Evolutionary conservation across 2,113 vertebrate genomes (phyloP).

Genomic region (Melanerpes aurifrons): DNA sequence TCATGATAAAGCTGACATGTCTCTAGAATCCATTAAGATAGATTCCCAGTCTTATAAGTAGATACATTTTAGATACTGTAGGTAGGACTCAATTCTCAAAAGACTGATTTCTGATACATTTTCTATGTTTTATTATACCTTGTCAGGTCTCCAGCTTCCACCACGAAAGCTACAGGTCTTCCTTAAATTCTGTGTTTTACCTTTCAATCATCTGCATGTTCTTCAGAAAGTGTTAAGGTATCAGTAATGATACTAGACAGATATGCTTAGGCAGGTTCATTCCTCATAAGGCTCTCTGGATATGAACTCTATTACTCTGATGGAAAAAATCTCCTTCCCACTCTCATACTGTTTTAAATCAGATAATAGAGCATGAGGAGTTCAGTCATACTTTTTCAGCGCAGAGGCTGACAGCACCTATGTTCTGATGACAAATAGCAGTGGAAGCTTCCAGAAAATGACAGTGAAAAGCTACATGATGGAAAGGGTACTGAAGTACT

Average conservation of each 20-base stretch:
- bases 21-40: background rate
- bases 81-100: background rate
- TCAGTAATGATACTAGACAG: background rate
- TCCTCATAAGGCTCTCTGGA: background rate
- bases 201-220: background rate
- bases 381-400: background rate
- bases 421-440: background rate
- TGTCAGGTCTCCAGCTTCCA: background rate
- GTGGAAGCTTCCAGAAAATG: background rate
- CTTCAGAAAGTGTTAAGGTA: background rate
- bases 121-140: background rate
- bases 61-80: background rate
- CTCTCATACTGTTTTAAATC: constrained; percentile 4
- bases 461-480: background rate
- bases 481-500: background rate
- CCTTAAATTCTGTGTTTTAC: background rate
- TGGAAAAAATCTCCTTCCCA: constrained; percentile 22
- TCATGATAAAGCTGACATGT: background rate
- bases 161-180: background rate
- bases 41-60: background rate
- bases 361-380: background rate
- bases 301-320: background rate
- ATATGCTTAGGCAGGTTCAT: background rate
- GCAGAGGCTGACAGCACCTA: background rate
- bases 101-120: background rate